Evolutionary conservation across 2,797 vertebrate genomes (phyloP), one percentile per base, ranked within the genome.

Genomic region (Orestias chungarensis): DNA sequence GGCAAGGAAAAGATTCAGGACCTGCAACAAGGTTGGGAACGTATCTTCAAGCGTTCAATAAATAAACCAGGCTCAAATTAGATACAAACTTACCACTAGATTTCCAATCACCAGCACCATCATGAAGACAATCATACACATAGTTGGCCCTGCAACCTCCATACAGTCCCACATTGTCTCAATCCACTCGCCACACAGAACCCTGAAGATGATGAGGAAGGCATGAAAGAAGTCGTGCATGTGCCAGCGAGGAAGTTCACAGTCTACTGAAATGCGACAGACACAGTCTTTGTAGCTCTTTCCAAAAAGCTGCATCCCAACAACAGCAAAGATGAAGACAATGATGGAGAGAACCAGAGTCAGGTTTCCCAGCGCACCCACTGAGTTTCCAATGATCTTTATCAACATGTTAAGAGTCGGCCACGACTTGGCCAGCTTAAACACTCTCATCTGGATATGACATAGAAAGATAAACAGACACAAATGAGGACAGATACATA

Each of bases 131-230:
- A 94, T 86, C 68, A 99, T 94, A 79, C 97, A 99, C 96, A 97
- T 95, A 81, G 93, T 25, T 86, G 96, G 95, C 38, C 96, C 96
- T 0, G 94, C 95, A 2, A 98, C 96, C 64, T 95, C 87, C 97
- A 99, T 99, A 84, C 97, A 99, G 83, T 97, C 96, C 97, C 97
- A 99, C 97, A 98, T 98, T 4, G 96, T 98, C 91, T 99, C 96
- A 23, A 99, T 98, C 97, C 97, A 99, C 88, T 99, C 97, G 3
- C 97, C 97, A 0, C 97, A 99, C 74, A 99, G 92, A 80, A 98
- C 92, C 54, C 97, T 95, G 93, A 99, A 99, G 91, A 99, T 92
- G 14, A 98, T 97, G 86, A 99, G 96, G 92, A 99, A 98, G 15
- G 97, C 92, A 38, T 99, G 97, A 90, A 99, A 99, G 92, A 99